Conservation (phyloP, 53 echinoderm and acorn worm species). For the Pentamera pediparva region DNA sequence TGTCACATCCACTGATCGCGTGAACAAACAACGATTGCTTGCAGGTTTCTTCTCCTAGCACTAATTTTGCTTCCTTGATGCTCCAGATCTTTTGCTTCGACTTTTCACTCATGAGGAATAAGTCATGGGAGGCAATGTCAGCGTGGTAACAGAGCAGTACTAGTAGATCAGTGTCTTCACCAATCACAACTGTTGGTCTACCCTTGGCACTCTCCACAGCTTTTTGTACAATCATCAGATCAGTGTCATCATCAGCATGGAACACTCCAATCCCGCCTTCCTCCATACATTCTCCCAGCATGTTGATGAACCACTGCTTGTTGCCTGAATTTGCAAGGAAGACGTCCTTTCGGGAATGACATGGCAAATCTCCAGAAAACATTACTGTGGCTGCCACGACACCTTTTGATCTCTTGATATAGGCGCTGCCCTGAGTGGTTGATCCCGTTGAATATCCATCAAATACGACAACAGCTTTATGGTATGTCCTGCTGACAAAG, state of each 20-base stretch:
- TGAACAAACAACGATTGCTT: conserved; percentile 39
- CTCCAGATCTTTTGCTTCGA: conserved; percentile 21
- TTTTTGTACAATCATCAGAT: conserved; percentile 27
- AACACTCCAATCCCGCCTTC: not conserved
- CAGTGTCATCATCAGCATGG: conserved; percentile 29
- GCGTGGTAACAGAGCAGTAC: conserved; percentile 23
- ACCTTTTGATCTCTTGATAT: conserved; percentile 17
- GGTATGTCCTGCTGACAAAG: not conserved
- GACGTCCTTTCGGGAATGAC: not conserved
- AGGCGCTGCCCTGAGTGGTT: conserved; percentile 5
- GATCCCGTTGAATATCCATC: conserved; percentile 30
- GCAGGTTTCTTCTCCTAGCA: conserved; percentile 36
- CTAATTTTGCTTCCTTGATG: not conserved
- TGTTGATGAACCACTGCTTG: conserved; percentile 16
- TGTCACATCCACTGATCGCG: conserved; percentile 50
- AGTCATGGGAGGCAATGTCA: not conserved
- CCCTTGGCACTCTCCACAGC: conserved; percentile 19
- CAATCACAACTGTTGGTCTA: conserved; percentile 7
- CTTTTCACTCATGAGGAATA: conserved; percentile 13
- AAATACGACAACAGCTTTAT: conserved; percentile 17
- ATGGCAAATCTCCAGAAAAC: not conserved
- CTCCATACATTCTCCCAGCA: conserved; percentile 8
- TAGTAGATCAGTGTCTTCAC: conserved; percentile 29
- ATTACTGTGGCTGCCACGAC: not conserved
- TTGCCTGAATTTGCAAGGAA: conserved; percentile 14